Evolutionary conservation across 2,797 vertebrate genomes (phyloP), one percentile per base, ranked within the genome.

Genomic region (Cryptoblepharus egeriae): DNA sequence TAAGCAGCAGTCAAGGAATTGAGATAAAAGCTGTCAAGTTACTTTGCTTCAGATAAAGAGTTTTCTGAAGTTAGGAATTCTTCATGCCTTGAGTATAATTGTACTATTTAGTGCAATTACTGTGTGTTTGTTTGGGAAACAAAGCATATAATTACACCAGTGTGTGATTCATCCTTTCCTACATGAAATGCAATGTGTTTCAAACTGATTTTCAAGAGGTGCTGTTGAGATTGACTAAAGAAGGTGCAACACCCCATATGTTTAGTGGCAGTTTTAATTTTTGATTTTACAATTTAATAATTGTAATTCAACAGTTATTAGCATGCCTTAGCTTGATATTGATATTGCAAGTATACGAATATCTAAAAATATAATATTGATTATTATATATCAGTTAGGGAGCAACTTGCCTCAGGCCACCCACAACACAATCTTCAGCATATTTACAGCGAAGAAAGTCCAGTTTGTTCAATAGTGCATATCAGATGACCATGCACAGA

Each of bases 21-120:
- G 87, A 93, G 94, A 95, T 95, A 95, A 96, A 95, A 96, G 92
- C 92, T 90, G 86, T 49, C 87, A 91, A 94, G 94, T 95, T 93
- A 90, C 90, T 91, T 88, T 92, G 90, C 86, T 88, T 95, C 86
- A 42, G 91, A 91, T 92, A 94, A n/a, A 91, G 88, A 73, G 88
- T 89, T 92, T 89, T 92, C 89, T 92, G 93, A 92, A 94, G 92
- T 91, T 77, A 81, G 61, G 37, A n/a, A 80, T 86, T 94, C 90
- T 86, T 93, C 90, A 88, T 79, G 75, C 61, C 69, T 73, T 80
- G 45, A 75, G 78, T 87, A 80, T 86, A 91, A 92, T 83, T 78
- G 39, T 71, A 80, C 61, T 81, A 30, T 89, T 86, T 89, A n/a
- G 79, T 26, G 32, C 81, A 80, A 77, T 73, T 73, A 68, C 72